Base-by-base conservation (phyloP, 2,113 vertebrate species). In the Lophotis ruficrista region DNA sequence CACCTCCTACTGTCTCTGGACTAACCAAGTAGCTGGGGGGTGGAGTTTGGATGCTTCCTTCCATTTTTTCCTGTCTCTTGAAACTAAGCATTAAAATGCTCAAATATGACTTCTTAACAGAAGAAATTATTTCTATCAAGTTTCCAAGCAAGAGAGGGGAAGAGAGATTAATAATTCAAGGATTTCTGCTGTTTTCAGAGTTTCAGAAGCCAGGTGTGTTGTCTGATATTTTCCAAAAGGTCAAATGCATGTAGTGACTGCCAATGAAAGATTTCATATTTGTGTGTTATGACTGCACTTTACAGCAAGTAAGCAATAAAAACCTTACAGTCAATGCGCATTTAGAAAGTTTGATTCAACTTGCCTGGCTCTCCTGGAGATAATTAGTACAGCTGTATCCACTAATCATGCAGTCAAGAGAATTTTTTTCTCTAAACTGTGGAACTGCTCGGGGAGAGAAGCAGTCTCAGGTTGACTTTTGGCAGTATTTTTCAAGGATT, bases 171-270 rank as follows among this genome's bases (percentile, higher is more conserved):
- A 85, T 51, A 84, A 84, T 57, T 69, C n/a, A 90, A 91, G 53
- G 23, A 4, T 24, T 83, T 94, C 58, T 93, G 38, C 33, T 58
- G 28, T 33, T 83, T 76, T 58, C 60, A 75, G 56, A 68, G 20
- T 81, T 96, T 82, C 43, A 69, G 79, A 87, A 90, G 50, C 35
- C 69, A 89, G 54, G 19, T 91, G 38, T 60, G 21, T 27, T 48
- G 38, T 47, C 19, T 68, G 47, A n/a, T 93, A 87, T 93, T 96
- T 95, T 96, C 56, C 7, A 24, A 90, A 96, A 91, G 15, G 87
- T 94, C 84, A 93, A 81, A 87, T 28, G 5, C 47, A 10, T n/a
- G 9, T 53, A 71, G n/a, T 60, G 71, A 94, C 48, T 85, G 73
- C 53, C 43, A 68, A 27, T 38, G 35, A 66, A 91, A 75, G 14